These are phyloP conservation scores for Tamias sibiricus DNA, from an alignment of 2,113 vertebrate genomes.

Conservation along the genomic window DNA sequence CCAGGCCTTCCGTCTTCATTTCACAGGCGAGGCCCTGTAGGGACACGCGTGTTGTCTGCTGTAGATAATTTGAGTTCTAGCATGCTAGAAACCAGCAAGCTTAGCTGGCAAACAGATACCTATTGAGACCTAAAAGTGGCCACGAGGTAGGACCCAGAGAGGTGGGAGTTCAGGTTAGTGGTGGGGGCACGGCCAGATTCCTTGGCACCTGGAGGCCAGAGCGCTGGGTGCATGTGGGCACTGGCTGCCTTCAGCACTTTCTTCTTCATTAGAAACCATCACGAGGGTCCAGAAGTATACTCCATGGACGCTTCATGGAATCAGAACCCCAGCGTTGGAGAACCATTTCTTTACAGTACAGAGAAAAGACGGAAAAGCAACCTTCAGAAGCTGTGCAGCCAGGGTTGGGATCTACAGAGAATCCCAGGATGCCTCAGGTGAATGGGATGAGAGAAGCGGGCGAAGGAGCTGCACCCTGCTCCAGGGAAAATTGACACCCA, in stretches of 20 bases:
- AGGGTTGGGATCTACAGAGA: not conserved
- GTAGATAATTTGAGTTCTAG: not conserved
- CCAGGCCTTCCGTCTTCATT: not conserved
- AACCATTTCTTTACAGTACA: not conserved
- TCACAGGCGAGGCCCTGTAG: not conserved
- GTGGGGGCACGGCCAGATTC: not conserved
- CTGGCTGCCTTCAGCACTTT: not conserved
- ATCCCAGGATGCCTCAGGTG: not conserved
- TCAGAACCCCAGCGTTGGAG: not conserved
- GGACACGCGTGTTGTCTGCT: not conserved
- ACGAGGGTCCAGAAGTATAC: not conserved
- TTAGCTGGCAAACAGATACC: not conserved
- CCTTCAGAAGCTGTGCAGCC: not conserved
- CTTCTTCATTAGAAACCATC: not conserved
- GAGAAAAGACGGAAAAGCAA: not conserved
- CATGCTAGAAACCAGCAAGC: not conserved
- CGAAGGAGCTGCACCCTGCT: not conserved
- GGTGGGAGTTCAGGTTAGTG: not conserved
- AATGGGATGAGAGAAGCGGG: rapidly evolving
- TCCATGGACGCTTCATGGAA: not conserved
- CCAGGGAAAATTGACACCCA: not conserved
- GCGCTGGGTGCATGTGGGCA: rapidly evolving
- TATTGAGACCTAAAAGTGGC: not conserved
- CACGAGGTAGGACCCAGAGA: not conserved
- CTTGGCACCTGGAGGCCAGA: rapidly evolving